Conservation (phyloP, 1,140 invertebrate genomes). For the Lethrus apterus region DNA sequence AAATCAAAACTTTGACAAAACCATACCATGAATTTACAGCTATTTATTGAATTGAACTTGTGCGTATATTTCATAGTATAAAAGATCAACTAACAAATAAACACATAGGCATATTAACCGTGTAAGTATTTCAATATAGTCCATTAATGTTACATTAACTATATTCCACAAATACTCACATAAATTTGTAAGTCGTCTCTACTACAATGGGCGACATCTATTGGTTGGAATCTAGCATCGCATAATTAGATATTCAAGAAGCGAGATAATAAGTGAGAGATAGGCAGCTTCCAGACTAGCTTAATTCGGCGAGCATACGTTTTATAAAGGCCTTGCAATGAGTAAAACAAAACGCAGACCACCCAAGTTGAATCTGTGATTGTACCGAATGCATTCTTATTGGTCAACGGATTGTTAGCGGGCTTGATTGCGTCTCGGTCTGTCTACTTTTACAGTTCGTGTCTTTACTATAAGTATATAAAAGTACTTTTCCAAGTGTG, state of each 20-base stretch:
- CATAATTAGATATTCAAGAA: slow-evolving; percentile 29
- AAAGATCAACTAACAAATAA: no score
- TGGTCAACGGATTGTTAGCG: slow-evolving; percentile 27
- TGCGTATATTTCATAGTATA: no score
- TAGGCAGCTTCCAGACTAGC: slow-evolving; percentile 23
- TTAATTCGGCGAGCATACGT: slow-evolving; percentile 25
- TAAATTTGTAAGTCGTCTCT: no score
- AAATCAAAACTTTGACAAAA: no score
- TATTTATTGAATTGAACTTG: no score
- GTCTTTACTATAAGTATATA: slow-evolving; percentile 12
- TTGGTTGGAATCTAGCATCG: slow-evolving; percentile 21
- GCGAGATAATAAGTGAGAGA: slow-evolving; percentile 30
- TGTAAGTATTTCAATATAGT: no score
- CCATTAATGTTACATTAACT: no score
- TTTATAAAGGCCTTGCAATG: slow-evolving; percentile 26
- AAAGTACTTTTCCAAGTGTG: no score
- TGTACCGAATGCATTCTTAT: slow-evolving; percentile 25
- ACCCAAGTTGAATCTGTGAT: slow-evolving; percentile 31
- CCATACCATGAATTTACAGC: no score
- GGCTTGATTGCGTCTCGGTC: slow-evolving; percentile 22
- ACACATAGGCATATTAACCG: no score
- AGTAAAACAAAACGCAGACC: slow-evolving; percentile 33
- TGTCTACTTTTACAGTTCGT: slow-evolving; percentile 12
- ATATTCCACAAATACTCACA: no score
- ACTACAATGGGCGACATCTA: slow-evolving; percentile 11